Conservation (phyloP, 2,888 invertebrate genomes). For the Hemicrepidius hirtus region DNA sequence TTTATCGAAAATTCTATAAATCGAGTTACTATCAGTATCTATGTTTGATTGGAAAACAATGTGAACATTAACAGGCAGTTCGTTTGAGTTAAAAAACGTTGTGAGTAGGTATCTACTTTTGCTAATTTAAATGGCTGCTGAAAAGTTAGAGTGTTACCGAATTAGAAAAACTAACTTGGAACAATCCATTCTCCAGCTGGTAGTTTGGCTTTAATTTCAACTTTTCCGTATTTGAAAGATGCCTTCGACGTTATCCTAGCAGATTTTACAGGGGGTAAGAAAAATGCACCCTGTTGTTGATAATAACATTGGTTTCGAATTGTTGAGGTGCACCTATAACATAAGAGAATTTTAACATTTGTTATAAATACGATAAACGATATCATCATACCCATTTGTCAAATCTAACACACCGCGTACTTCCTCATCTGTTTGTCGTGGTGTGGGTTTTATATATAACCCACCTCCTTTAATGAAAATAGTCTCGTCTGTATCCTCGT, state of each 20-base stretch:
- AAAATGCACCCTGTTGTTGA: constrained; percentile 63
- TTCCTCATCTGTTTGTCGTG: constrained; percentile 38
- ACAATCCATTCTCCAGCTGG: constrained; percentile 76
- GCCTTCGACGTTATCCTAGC: constrained; percentile 71
- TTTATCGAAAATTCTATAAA: no score
- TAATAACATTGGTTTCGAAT: constrained; percentile 63
- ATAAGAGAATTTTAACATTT: not conserved
- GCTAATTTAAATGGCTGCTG: no score
- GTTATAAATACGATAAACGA: not conserved
- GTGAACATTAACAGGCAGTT: no score
- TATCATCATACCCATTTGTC: constrained; percentile 49
- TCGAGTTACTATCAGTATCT: no score
- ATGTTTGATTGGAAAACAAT: no score
- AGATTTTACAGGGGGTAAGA: constrained; percentile 73
- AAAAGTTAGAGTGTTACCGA: no score
- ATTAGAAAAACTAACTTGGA: no score
- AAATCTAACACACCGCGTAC: constrained; percentile 53
- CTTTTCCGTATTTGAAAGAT: constrained; percentile 72
- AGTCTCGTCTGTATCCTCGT: constrained; percentile 75
- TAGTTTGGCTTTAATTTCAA: constrained; percentile 74
- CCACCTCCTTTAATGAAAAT: constrained; percentile 73
- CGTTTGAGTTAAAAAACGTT: no score
- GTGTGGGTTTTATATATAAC: constrained; percentile 75
- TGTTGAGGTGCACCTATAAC: constrained; percentile 69
- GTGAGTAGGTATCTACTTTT: no score